A percentile compares a stretch with the other conserved stretches of the same genome.
Conservation (phyloP, 2,113 vertebrate species). For the Oreotrochilus melanogaster region DNA sequence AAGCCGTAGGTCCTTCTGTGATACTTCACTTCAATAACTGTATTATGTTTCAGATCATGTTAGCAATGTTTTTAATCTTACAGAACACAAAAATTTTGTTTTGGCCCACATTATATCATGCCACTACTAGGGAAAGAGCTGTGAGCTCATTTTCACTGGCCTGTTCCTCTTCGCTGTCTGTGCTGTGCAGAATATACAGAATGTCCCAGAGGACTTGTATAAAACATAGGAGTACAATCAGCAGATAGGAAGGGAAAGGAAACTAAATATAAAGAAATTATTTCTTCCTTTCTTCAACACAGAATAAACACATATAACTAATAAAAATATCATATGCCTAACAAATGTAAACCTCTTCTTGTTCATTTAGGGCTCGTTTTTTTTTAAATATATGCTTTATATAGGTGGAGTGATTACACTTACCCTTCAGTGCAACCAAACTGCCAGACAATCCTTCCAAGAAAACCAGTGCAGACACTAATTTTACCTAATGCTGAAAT, state of each 20-base stretch:
- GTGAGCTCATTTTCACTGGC: neutral
- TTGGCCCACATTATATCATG: neutral
- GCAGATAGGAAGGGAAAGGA: neutral
- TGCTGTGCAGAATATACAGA: neutral
- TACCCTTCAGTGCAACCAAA: neutral
- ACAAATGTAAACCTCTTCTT: neutral
- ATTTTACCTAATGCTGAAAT: neutral
- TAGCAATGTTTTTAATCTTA: neutral
- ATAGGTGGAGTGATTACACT: neutral
- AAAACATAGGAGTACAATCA: neutral
- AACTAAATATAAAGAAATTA: neutral
- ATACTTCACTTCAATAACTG: neutral
- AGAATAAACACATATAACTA: neutral
- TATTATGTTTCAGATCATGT: neutral
- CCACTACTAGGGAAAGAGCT: neutral
- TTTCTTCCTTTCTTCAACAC: neutral
- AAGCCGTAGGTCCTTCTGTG: neutral
- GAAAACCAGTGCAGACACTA: neutral
- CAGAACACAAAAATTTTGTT: neutral
- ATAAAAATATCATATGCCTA: neutral
- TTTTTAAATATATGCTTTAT: neutral
- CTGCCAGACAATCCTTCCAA: neutral
- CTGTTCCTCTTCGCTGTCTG: neutral
- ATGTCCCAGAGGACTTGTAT: neutral
- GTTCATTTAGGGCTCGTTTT: neutral